Evolutionary conservation across 2,888 invertebrate genomes (phyloP), one percentile per base, ranked within the genome.

Genomic region (Eueremaeus valkanovi): DNA sequence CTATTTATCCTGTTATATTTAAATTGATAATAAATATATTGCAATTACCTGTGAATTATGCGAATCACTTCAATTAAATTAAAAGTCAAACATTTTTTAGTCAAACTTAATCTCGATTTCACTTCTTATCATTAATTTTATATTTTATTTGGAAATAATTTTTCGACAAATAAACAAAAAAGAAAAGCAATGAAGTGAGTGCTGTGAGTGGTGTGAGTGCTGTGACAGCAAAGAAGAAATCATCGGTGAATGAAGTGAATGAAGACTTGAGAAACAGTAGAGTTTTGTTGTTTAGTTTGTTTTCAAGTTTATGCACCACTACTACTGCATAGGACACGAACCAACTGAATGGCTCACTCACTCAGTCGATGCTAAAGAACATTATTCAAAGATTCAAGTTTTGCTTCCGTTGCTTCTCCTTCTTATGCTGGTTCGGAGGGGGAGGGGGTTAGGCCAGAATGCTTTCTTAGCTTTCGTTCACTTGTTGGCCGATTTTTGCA

Each of bases 401-500:
- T 36, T 63, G 63, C 63, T 63, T 63, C 63, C 63, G 63, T 63
- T 63, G 63, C 6, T 29, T 63, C 29, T 36, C n/a, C 0, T 33
- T 27, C 33, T 33, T 36, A 33, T 21, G 18, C 31, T 63, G 29
- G 33, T 29, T 16, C 33, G 18, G 27, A 21, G 55, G 24, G 5
- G n/a, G 51, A 5, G 24, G 27, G 36, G 29, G 55, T 55, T 55
- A 24, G 55, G 55, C 55, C 9, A 24, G 33, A 29, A 5, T 31
- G 6, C 36, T 63, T 63, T 33, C 33, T 6, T 3, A 21, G 21
- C 63, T 63, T 63, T 63, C 63, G 29, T 3, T 68, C 36, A 68
- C 68, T 68, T 68, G 42, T 68, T 66, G 68, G 42, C 68, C 68
- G 68, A 68, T 36, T 63, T 63, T 63, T 33, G 63, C 61, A 68